Conservation (phyloP, 2,797 vertebrate genomes). For the Rhinella marina region DNA sequence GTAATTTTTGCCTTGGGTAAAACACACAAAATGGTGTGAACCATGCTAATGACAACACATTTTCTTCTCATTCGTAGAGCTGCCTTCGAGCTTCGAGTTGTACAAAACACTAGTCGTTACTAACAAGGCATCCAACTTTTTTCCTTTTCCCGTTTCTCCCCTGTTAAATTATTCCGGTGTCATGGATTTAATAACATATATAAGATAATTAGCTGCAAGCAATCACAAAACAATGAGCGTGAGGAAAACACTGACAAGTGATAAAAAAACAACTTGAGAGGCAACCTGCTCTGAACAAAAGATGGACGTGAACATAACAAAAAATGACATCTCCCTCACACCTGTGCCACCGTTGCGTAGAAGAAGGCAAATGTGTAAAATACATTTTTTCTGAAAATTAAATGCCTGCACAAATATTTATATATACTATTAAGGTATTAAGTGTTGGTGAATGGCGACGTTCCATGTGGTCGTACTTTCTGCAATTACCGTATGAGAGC, state of each 20-base stretch:
- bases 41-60: background rate
- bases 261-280: slow-evolving; percentile 34
- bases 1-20: background rate
- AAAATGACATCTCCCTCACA: slow-evolving; percentile 25
- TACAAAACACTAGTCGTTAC: slow-evolving; percentile 17
- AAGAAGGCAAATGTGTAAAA: slow-evolving; percentile 12
- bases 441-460: background rate
- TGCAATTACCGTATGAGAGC: background rate
- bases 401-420: slow-evolving; percentile 48
- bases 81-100: background rate
- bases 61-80: background rate
- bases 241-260: slow-evolving; percentile 50
- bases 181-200: slow-evolving; percentile 40
- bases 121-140: slow-evolving; percentile 31
- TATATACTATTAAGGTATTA: background rate
- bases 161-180: slow-evolving; percentile 50
- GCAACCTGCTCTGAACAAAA: background rate
- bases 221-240: slow-evolving; percentile 41
- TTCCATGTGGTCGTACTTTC: background rate
- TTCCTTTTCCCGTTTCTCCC: slow-evolving; percentile 10
- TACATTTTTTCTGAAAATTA: slow-evolving; percentile 36
- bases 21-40: background rate
- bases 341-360: background rate
- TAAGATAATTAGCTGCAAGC: slow-evolving; percentile 51
- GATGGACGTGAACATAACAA: slow-evolving; percentile 47